These are phyloP conservation scores for Anarhynchus alexandrinus DNA, from an alignment of 2,113 vertebrate species.

Conservation along the genomic window DNA sequence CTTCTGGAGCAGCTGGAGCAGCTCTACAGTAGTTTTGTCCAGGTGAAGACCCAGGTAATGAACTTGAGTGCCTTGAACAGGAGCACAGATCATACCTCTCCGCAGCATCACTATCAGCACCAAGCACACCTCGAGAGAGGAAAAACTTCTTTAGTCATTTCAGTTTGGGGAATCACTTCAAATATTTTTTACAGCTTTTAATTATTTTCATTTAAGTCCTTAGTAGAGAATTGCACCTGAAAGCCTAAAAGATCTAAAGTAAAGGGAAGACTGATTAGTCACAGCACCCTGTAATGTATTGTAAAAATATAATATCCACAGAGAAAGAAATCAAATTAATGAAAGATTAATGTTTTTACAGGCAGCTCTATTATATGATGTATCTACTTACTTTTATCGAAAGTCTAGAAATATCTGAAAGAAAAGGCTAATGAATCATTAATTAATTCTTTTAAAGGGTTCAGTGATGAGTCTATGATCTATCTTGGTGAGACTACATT, in stretches of 20 bases:
- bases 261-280: neutral
- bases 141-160: neutral
- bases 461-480: neutral
- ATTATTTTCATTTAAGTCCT: neutral
- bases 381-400: neutral
- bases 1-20: neutral
- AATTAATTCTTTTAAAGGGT: neutral
- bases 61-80: rapidly evolving
- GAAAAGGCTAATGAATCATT: neutral
- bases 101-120: neutral
- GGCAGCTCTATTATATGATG: neutral
- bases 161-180: neutral
- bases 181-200: neutral
- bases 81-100: neutral
- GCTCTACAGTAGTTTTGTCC: neutral
- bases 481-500: rapidly evolving
- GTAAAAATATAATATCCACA: neutral
- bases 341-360: constrained; percentile 46
- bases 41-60: neutral
- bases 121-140: neutral
- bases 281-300: neutral
- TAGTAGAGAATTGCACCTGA: neutral
- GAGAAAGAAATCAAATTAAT: constrained; percentile 44
- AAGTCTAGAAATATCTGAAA: neutral
- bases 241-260: neutral